Base-by-base conservation (phyloP, 2,113 vertebrate species). In the Tonatia bakeri region DNA sequence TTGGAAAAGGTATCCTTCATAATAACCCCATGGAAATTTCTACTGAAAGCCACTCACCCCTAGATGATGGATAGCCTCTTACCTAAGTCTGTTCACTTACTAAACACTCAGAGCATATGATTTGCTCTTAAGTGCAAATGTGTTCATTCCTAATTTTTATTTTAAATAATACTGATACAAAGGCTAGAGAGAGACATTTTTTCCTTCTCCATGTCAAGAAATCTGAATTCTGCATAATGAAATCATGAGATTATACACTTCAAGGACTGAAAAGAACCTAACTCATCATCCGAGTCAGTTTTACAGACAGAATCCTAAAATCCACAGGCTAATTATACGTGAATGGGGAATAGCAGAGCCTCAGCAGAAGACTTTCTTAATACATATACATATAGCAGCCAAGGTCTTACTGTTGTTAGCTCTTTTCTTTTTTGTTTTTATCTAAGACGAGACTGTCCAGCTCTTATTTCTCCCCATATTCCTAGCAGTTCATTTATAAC, bases 401-500 rank as follows among this genome's bases (percentile, higher is more conserved):
- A n/a, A 88, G 59, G 26, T 56, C 69, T 85, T 6, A 13, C 26
- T 56, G 33, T 64, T 56, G 24, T n/a, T 47, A 79, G 69, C 24
- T 45, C 33, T 38, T 94, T 81, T 54, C 84, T 95, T 90, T 87
- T 67, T 45, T 90, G 79, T 81, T 92, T 90, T 61, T 52, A 1
- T 70, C 56, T 64, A 43, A 86, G 36, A 65, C 69, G 47, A 72
- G 90, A 59, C 33, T 36, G 33, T 26, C n/a, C 80, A n/a, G 94
- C 65, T 91, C 83, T 87, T 38, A 80, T 75, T 96, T 92, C 89
- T 96, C 56, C 81, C 31, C 47, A 54, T 96, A 93, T 33, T 72
- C 72, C 73, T 69, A 93, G 65, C 96, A 97, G 97, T 81, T 94
- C 95, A 96, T 96, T 97, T 96, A 94, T 94, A 97, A 96, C 52